These are phyloP conservation scores for Cyclophora punctaria DNA, from an alignment of 2,888 invertebrate species.

Conservation along the genomic window DNA sequence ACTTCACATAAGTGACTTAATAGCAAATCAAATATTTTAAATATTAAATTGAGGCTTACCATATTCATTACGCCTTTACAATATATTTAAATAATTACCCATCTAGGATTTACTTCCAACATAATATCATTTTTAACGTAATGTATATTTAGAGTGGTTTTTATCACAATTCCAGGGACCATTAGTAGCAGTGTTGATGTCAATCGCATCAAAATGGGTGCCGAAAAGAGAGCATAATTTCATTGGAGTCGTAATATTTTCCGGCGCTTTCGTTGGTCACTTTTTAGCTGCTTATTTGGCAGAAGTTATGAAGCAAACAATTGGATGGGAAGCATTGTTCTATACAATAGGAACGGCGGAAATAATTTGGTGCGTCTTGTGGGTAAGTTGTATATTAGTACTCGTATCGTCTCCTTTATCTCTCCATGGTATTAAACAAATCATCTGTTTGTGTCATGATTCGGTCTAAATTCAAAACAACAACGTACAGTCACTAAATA, in stretches of 20 bases:
- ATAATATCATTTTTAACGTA: no score
- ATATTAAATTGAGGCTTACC: no score
- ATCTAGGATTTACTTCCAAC: no score
- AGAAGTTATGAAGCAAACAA: background rate
- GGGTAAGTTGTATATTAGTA: conserved; percentile 7
- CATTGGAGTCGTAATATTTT: conserved; percentile 9
- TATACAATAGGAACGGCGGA: conserved; percentile 7
- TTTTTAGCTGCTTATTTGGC: conserved; percentile 2
- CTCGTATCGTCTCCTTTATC: background rate
- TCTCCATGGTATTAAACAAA: no score
- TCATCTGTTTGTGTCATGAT: no score
- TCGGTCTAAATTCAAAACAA: no score
- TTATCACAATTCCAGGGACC: conserved; percentile 5
- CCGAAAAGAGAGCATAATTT: conserved; percentile 5
- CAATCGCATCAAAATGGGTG: conserved; percentile 14
- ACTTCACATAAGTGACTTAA: no score
- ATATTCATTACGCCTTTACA: no score
- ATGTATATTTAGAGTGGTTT: no score
- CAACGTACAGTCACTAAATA: no score
- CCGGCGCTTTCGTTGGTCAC: conserved; percentile 7
- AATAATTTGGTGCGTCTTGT: conserved; percentile 4
- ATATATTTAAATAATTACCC: no score
- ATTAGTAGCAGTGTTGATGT: conserved; percentile 6
- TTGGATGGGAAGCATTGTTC: conserved; percentile 10
- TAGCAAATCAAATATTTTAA: no score